Evolutionary conservation across 2,797 vertebrate species (phyloP), one percentile per base, ranked within the genome.

Genomic region (Pipistrellus nathusii): DNA sequence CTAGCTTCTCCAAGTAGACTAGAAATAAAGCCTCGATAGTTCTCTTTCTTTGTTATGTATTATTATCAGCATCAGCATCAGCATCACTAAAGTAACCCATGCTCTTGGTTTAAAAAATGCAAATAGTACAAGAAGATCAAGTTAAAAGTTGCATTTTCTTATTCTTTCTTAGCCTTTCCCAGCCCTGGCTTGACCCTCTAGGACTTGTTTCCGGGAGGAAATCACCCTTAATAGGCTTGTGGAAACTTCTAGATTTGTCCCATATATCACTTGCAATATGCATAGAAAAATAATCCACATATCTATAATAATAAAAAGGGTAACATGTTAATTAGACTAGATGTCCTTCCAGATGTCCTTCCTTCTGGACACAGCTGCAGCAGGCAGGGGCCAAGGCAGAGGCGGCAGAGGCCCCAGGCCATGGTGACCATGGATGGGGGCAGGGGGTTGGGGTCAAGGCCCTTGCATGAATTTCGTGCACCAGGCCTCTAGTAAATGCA

Each of bases 141-240:
- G 3, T 75, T 59, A 62, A 81, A 92, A 76, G 21, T 64, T 57
- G 41, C 23, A 3, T 66, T 69, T 81, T 35, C 57, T 85, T 38
- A 41, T 57, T 64, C 35, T 75, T 72, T 78, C 59, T 48, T 62
- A 53, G 46, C 3, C 48, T 88, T 73, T n/a, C 17, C 14, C 6
- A 46, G 25, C 6, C 30, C 44, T 73, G 44, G 21, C 10, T 48
- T 85, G 72, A 86, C 6, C 30, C 38, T 78, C 30, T 46, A 23
- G 68, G 64, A 77, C 25, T n/a, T 85, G 41, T 18, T 91, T 93
- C 35, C 72, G 86, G 53, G 6, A 87, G 73, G 62, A 72, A 76
- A 53, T 75, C 21, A 32, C 15, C 44, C 38, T 21, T 17, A 59
- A n/a, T 62, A 57, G n/a, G n/a, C 51, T 30, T 77, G 18, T 6